Evolutionary conservation across 1,140 invertebrate species (phyloP).

Genomic region (Stegodyphus mimosarum): DNA sequence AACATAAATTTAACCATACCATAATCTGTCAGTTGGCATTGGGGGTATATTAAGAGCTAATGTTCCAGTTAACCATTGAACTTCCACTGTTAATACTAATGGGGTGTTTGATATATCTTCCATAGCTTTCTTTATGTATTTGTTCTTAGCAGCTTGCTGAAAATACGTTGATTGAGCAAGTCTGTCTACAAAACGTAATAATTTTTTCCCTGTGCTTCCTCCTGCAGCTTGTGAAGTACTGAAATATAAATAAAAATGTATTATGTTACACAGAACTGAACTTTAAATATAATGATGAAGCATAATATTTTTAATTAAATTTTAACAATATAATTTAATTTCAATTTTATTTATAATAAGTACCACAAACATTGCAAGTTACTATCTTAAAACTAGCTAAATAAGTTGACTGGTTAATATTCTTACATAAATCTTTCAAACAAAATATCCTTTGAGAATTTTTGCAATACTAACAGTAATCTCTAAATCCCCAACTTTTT

Average conservation of each 20-base stretch:
- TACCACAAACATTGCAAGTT: no score
- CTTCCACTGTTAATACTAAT: slow-evolving; percentile 87
- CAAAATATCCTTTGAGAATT: no score
- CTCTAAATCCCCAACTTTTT: no score
- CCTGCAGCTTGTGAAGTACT: neutral
- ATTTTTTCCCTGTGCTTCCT: slow-evolving; percentile 53
- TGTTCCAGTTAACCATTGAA: slow-evolving; percentile 84
- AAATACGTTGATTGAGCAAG: slow-evolving; percentile 92
- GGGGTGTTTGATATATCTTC: slow-evolving; percentile 87
- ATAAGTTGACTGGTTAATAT: no score
- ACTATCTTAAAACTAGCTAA: no score
- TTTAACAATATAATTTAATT: no score
- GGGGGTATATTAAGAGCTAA: slow-evolving; percentile 90
- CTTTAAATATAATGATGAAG: neutral
- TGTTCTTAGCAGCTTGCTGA: slow-evolving; percentile 76
- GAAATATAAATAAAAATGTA: neutral
- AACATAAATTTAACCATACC: slow-evolving; percentile 71
- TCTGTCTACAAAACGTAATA: slow-evolving; percentile 81
- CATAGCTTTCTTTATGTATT: slow-evolving; percentile 71
- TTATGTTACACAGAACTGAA: neutral
- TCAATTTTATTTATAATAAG: no score
- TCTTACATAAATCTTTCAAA: no score
- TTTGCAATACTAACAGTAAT: no score
- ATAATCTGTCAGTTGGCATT: slow-evolving; percentile 91
- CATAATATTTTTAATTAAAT: neutral